phyloP scores from a whole-genome alignment of 2,888 invertebrate genomes.

The Rhorus exstirpatorius region DNA sequence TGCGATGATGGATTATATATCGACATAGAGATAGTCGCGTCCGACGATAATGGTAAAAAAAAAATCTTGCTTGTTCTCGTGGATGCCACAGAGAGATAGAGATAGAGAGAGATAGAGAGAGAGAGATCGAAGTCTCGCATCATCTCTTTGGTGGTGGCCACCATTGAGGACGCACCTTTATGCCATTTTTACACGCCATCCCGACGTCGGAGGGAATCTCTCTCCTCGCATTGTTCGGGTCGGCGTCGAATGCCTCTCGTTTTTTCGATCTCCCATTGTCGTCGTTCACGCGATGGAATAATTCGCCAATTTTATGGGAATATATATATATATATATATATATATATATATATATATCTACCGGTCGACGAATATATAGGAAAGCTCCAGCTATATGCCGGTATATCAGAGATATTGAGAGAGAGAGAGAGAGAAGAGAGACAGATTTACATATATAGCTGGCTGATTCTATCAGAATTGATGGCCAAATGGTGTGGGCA shows the following conservation, averaged over 20 bases:
- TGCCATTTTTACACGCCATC: slow-evolving; percentile 69
- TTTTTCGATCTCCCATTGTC: slow-evolving; percentile 72
- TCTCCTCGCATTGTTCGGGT: slow-evolving; percentile 71
- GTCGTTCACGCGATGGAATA: slow-evolving; percentile 75
- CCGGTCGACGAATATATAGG: slow-evolving; percentile 7
- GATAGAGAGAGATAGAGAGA: slow-evolving; percentile 5
- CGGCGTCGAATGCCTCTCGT: slow-evolving; percentile 65
- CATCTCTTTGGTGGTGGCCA: slow-evolving; percentile 25
- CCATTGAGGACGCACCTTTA: slow-evolving; percentile 68
- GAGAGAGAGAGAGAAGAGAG: slow-evolving; percentile 18
- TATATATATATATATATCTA: slow-evolving; percentile 44
- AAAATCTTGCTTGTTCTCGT: slow-evolving; percentile 52
- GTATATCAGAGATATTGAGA: background rate
- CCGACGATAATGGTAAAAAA: slow-evolving; percentile 58
- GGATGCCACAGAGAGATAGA: slow-evolving; percentile 34
- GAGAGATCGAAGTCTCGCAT: slow-evolving; percentile 6
- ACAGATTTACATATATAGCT: slow-evolving; percentile 21
- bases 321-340: slow-evolving; percentile 52
- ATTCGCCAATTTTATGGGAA: slow-evolving; percentile 81
- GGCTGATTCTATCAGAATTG: slow-evolving; percentile 23
- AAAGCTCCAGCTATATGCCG: background rate
- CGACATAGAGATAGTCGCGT: slow-evolving; percentile 73
- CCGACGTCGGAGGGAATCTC: slow-evolving; percentile 61
- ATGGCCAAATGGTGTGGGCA: slow-evolving; percentile 12
- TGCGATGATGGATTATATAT: slow-evolving; percentile 84